Evolutionary conservation across 1,140 invertebrate species (phyloP), one percentile per base, ranked within the genome.

Genomic region (Neodiprion virginianus): DNA sequence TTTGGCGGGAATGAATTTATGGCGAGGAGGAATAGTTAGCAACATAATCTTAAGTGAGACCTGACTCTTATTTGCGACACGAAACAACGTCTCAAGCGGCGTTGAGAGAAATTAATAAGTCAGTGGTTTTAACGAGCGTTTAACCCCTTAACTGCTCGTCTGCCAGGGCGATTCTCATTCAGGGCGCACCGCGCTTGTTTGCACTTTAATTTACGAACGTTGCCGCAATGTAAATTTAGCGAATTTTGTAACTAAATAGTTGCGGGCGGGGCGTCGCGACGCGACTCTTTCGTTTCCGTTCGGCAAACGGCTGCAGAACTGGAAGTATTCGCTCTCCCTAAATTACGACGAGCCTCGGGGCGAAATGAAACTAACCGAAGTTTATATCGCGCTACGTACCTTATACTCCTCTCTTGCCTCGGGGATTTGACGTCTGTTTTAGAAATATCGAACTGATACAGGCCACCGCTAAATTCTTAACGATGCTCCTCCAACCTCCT

Each of bases 241-340:
- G 53, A 61, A 61, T 61, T 61, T 61, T 61, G 53, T 61, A 61
- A 61, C 53, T 61, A 61, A 61, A 61, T 61, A 61, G 53, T 61
- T 61, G 53, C 53, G 4, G 53, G 11, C 53, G 53, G 4, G 11
- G 53, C 53, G 53, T 3, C 2, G 28, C 28, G 28, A 3, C 28
- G 28, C 28, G 28, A 40, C 28, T 2, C 28, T n/a, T n/a, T 40
- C 28, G 11, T 61, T 61, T 61, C 11, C n/a, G 53, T 17, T 61
- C 8, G 53, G 53, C 7, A 61, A 61, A 12, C 11, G n/a, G 53
- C 11, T 12, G 4, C 11, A 61, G 53, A 61, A 61, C 11, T 61
- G 5, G 53, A 61, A 61, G 53, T 61, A 40, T 40, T 40, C 28
- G 53, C 11, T 61, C 53, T 61, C 53, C 11, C 5, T 61, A 61